Conservation (phyloP, 2,113 vertebrate genomes). For the Picathartes gymnocephalus region DNA sequence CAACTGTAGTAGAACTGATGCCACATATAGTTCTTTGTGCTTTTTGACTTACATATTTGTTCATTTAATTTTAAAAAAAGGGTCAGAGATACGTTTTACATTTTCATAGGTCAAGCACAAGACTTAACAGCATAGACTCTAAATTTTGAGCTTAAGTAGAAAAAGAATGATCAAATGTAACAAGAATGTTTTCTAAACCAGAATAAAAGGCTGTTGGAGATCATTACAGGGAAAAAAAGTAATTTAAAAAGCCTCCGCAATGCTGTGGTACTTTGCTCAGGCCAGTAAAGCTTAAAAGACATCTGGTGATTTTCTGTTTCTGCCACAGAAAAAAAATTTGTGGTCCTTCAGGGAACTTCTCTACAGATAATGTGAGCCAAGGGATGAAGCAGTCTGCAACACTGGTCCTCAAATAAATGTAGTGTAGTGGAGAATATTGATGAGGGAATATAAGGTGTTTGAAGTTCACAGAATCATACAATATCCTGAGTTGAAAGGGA, state of each 20-base stretch:
- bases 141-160: neutral
- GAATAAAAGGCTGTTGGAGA: neutral
- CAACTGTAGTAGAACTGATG: neutral
- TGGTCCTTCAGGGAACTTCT: conserved; percentile 5
- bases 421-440: neutral
- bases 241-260: neutral
- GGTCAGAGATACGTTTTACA: neutral
- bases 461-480: neutral
- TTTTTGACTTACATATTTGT: neutral
- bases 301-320: neutral
- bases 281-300: neutral
- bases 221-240: neutral
- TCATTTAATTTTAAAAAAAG: neutral
- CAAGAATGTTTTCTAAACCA: conserved; percentile 41
- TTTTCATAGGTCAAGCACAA: neutral
- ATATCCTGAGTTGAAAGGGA: neutral
- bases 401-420: neutral
- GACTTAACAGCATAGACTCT: neutral
- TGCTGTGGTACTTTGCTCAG: neutral
- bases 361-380: neutral
- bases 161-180: neutral
- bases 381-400: neutral
- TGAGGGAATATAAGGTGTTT: neutral
- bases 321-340: neutral
- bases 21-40: neutral